Evolutionary conservation across 2,797 vertebrate species (phyloP).

Genomic region (Ispidina lecontei): DNA sequence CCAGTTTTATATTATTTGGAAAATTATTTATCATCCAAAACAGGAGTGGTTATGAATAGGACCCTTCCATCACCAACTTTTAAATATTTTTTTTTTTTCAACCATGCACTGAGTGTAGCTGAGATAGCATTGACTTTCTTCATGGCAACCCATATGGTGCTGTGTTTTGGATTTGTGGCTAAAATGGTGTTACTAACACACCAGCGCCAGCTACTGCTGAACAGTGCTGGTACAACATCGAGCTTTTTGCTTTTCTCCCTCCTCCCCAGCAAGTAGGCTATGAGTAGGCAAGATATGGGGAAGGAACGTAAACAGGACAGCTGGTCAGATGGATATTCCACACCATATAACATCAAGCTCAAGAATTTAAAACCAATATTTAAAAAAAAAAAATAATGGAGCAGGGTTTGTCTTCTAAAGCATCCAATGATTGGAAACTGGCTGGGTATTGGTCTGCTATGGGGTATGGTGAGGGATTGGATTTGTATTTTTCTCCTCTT

Average conservation of each 20-base stretch:
- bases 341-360: not conserved
- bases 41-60: not conserved
- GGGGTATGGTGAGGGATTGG: too few relatives aligned
- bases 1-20: not conserved
- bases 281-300: rapidly evolving
- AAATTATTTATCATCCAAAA: not conserved
- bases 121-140: not conserved
- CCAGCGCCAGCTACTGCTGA: not conserved
- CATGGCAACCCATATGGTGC: not conserved
- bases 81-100: not conserved
- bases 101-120: not conserved
- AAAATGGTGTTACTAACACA: not conserved
- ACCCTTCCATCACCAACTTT: not conserved
- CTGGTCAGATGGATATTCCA: not conserved
- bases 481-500: not conserved
- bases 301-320: rapidly evolving
- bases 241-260: not conserved
- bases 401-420: not conserved
- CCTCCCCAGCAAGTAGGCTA: not conserved
- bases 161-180: not conserved
- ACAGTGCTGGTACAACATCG: not conserved
- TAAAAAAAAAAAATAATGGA: too few relatives aligned
- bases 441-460: not conserved
- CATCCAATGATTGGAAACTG: not conserved
- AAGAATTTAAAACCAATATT: not conserved